Conservation (phyloP, 1,140 invertebrate genomes). For the Tetragonula clypearis region DNA sequence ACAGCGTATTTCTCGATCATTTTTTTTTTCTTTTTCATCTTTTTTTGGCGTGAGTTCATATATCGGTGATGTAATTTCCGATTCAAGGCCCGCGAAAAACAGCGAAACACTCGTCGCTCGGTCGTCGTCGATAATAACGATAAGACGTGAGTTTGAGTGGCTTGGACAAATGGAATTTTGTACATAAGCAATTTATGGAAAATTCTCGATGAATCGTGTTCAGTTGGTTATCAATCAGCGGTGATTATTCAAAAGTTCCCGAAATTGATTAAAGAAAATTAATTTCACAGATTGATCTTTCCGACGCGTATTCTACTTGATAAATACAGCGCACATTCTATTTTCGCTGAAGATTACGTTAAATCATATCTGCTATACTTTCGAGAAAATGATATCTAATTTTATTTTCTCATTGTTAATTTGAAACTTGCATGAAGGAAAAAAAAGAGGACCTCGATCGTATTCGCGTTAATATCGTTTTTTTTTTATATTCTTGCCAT, state of each 20-base stretch:
- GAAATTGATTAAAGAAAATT: background rate
- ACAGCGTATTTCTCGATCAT: background rate
- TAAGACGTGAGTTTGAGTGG: background rate
- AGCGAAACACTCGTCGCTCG: no score
- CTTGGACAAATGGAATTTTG: no score
- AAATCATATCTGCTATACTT: background rate
- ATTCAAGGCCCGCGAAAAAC: background rate
- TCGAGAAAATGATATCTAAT: no score
- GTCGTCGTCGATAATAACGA: background rate
- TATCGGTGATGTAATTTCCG: constrained; percentile 6
- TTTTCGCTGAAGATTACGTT: background rate
- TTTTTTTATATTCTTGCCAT: no score
- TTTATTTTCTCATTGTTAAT: background rate
- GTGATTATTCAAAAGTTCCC: background rate
- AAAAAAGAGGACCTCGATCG: background rate
- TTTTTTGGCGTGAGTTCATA: background rate
- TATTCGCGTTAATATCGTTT: no score
- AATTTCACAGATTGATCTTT: background rate
- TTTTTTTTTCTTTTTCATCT: no score
- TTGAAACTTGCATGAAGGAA: background rate
- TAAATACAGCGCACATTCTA: background rate
- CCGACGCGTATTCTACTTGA: background rate
- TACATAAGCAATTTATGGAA: background rate
- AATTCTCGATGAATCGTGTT: background rate
- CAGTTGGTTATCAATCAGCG: background rate